These are phyloP conservation scores for Sinonovacula constricta DNA, from an alignment of 1,140 invertebrate genomes.

Conservation along the genomic window DNA sequence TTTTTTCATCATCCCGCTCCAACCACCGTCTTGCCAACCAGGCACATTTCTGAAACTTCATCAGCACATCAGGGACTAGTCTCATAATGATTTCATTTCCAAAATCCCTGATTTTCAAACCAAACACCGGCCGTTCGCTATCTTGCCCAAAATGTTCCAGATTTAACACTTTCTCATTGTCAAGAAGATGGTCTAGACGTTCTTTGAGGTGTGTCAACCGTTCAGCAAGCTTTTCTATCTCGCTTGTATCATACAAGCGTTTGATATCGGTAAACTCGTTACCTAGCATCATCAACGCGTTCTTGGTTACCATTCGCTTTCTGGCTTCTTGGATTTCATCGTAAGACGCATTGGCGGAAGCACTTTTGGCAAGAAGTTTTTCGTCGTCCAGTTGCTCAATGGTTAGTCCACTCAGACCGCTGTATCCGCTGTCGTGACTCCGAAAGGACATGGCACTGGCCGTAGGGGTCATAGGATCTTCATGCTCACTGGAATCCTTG, in stretches of 20 bases:
- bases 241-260: conserved; percentile 69
- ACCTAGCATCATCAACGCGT: conserved; percentile 62
- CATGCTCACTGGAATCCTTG: conserved; percentile 51
- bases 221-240: conserved; percentile 66
- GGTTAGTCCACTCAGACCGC: conserved; percentile 52
- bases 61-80: conserved; percentile 68
- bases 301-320: conserved; percentile 57
- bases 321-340: conserved; percentile 54
- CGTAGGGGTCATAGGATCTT: conserved; percentile 60
- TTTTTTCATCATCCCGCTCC: conserved; percentile 67
- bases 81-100: conserved; percentile 62
- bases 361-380: conserved; percentile 43
- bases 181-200: conserved; percentile 68
- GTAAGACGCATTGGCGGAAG: conserved; percentile 33
- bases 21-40: conserved; percentile 68
- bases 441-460: conserved; percentile 60
- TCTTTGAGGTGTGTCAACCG: conserved; percentile 70
- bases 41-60: conserved; percentile 68
- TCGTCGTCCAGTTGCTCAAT: conserved; percentile 22
- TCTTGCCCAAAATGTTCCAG: conserved; percentile 68
- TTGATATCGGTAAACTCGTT: conserved; percentile 69
- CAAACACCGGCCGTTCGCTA: conserved; percentile 61
- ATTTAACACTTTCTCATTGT: conserved; percentile 65
- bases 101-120: conserved; percentile 63
- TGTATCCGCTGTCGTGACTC: conserved; percentile 54